phyloP scores from a whole-genome alignment of 1,140 invertebrate species.

The Lutraria rhynchaena region DNA sequence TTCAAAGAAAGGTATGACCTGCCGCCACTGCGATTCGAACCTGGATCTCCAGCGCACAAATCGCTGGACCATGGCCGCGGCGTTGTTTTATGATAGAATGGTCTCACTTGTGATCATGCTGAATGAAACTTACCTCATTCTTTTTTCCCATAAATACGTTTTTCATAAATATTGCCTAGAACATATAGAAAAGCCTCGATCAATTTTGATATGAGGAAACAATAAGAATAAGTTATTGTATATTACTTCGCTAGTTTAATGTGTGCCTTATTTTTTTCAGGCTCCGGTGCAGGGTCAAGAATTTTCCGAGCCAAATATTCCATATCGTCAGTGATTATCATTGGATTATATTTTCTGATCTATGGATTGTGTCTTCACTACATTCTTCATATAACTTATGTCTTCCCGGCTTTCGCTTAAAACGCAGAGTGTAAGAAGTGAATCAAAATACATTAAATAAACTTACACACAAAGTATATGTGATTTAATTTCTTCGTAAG shows the following conservation, averaged over 20 bases:
- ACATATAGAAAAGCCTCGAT: neutral
- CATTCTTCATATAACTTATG: constrained; percentile 43
- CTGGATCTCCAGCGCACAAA: too few species aligned
- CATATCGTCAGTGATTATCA: constrained; percentile 36
- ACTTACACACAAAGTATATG: too few species aligned
- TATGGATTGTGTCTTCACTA: constrained; percentile 45
- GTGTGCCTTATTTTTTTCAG: constrained; percentile 28
- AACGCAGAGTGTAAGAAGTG: too few species aligned
- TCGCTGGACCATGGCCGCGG: too few species aligned
- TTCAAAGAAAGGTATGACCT: too few species aligned
- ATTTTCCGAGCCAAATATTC: constrained; percentile 22
- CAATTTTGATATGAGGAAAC: neutral
- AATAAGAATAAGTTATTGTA: neutral
- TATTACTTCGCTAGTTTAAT: neutral
- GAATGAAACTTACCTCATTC: neutral
- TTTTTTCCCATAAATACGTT: too few species aligned
- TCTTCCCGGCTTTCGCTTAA: constrained; percentile 46
- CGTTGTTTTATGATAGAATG: neutral
- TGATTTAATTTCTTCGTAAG: too few species aligned
- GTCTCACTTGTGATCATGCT: neutral
- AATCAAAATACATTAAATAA: too few species aligned
- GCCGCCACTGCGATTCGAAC: too few species aligned
- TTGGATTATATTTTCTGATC: constrained; percentile 34
- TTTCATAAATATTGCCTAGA: neutral
- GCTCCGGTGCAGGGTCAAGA: constrained; percentile 15